Percentiles rank a stretch among this genome's conserved stretches.
These are phyloP conservation scores for Laspeyria flexula DNA, from an alignment of 2,888 invertebrate genomes.

Conservation along the genomic window DNA sequence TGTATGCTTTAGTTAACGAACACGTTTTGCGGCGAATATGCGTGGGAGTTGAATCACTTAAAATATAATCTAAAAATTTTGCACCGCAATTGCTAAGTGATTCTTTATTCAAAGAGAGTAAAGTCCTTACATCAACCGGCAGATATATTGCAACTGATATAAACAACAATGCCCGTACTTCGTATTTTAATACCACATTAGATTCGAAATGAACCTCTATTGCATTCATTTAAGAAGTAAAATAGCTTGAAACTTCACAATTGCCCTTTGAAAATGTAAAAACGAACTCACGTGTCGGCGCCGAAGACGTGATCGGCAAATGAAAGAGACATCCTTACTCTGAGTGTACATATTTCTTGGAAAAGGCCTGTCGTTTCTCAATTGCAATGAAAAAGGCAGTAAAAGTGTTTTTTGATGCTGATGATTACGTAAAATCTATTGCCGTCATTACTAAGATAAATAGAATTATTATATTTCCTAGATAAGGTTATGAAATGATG, in stretches of 20 bases:
- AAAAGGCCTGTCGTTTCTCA: conserved; percentile 39
- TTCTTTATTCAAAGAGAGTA: conserved; percentile 42
- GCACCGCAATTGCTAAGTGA: conserved; percentile 10
- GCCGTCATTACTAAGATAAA: conserved; percentile 33
- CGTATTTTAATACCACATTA: conserved; percentile 9
- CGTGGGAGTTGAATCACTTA: conserved; percentile 21
- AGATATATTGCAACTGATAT: conserved; percentile 43
- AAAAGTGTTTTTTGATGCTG: conserved; percentile 52
- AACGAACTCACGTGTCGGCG: conserved; percentile 46
- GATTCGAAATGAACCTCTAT: conserved; percentile 19
- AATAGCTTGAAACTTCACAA: conserved; percentile 13
- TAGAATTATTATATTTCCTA: conserved; percentile 40
- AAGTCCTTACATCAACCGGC: conserved; percentile 26
- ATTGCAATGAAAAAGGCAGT: conserved; percentile 42
- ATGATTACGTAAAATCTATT: conserved; percentile 46
- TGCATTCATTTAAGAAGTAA: conserved; percentile 20
- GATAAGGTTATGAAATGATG: conserved; percentile 22
- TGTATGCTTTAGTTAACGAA: neutral
- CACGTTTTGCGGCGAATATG: neutral
- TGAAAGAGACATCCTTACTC: conserved; percentile 53
- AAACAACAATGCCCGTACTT: conserved; percentile 21
- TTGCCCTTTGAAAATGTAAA: conserved; percentile 40
- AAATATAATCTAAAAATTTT: conserved; percentile 14
- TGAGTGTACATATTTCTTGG: conserved; percentile 47
- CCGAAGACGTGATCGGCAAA: conserved; percentile 55